phyloP scores from a whole-genome alignment of 2,797 vertebrate genomes.

The Scomberomorus guttatus region DNA sequence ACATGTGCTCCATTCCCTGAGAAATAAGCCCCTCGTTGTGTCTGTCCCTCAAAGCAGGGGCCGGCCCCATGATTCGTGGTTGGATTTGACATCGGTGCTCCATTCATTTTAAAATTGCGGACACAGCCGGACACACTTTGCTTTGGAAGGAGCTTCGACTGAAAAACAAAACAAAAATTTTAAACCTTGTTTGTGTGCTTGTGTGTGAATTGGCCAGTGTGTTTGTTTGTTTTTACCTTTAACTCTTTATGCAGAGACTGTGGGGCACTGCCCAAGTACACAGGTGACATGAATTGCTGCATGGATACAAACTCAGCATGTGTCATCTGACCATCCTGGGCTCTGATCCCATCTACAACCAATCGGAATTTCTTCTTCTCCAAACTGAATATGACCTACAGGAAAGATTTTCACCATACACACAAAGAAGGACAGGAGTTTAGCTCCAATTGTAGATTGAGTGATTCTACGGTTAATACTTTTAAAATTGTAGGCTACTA shows the following conservation, averaged over 20 bases:
- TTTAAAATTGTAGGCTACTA: not conserved
- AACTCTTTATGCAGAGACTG: constrained; percentile 75
- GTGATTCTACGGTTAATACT: not conserved
- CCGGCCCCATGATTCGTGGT: constrained; percentile 83
- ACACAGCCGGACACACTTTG: constrained; percentile 92
- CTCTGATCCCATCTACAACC: constrained; percentile 91
- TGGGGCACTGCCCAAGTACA: constrained; percentile 88
- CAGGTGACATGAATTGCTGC: constrained; percentile 77
- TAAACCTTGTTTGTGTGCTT: not conserved
- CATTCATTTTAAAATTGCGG: constrained; percentile 90
- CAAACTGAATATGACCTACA: constrained; percentile 88
- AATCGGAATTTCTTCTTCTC: constrained; percentile 85
- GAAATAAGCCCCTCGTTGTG: constrained; percentile 91
- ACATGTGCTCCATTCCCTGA: constrained; percentile 89
- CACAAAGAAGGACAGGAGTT: not conserved
- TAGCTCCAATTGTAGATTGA: not conserved
- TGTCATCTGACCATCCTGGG: constrained; percentile 85
- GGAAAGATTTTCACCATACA: constrained; percentile 9
- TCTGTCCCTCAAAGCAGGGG: constrained; percentile 88
- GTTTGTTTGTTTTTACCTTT: constrained; percentile 69
- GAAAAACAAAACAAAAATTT: constrained; percentile 19
- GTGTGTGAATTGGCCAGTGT: not conserved
- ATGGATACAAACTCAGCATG: constrained; percentile 77
- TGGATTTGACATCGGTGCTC: constrained; percentile 80
- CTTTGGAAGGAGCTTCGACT: constrained; percentile 88